Base-by-base conservation (phyloP, 2,113 vertebrate genomes). In the Mugil cephalus region DNA sequence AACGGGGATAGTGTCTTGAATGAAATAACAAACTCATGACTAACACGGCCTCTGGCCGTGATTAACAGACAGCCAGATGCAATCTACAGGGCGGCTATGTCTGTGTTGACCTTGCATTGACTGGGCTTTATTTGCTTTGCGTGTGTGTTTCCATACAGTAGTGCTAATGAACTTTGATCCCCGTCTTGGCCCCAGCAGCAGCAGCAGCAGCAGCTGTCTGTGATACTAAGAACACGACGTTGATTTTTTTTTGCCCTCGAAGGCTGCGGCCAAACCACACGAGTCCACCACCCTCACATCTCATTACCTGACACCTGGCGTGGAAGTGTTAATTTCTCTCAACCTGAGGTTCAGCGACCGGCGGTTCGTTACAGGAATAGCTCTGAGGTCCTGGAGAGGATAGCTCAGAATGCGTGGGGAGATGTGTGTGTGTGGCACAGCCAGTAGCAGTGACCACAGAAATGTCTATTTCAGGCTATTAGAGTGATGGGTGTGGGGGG, bases 161-260 rank as follows among this genome's bases (percentile, higher is more conserved):
- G 77, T 54, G 66, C 76, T 52, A 54, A 59, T 91, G 90, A 89
- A 89, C 93, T 92, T 90, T 93, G 90, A 89, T 60, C 87, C 80
- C 43, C 8, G 45, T 85, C 73, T 69, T 47, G 60, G 55, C 77
- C 67, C 77, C 50, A n/a, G 70, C n/a, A n/a, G n/a, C n/a, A n/a
- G n/a, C n/a, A n/a, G n/a, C n/a, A n/a, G n/a, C n/a, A n/a, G n/a
- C 55, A 55, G 69, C 42, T 59, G 48, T 63, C 69, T 78, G 79
- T 34, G 64, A 81, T 69, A 59, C 77, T 83, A 68, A 62, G 72
- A 87, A 72, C 74, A 43, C 61, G 61, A 53, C 79, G 74, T 70
- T 68, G 80, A n/a, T n/a, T n/a, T n/a, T 69, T 86, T 79, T 58
- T 53, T 55, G 65, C 36, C 38, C 67, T 67, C 61, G 61, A 77